phyloP scores from a whole-genome alignment of 2,113 vertebrate genomes.

The Tor tambroides region DNA sequence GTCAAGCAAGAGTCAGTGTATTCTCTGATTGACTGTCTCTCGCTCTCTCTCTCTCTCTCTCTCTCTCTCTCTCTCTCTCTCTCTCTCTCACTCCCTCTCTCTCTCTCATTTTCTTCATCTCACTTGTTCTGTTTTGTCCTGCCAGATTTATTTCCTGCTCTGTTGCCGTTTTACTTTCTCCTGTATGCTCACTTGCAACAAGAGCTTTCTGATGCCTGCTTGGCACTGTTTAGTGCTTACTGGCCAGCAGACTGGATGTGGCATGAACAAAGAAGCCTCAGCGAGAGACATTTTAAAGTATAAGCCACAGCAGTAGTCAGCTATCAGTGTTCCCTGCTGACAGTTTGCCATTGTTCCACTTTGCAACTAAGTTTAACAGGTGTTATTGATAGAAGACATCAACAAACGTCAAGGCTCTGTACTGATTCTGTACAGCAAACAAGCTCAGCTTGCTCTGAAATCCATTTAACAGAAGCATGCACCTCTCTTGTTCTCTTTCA shows the following conservation, averaged over 20 bases:
- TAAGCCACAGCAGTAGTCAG: background rate
- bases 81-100: too few relatives aligned
- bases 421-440: slow-evolving; percentile 45
- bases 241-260: background rate
- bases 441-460: slow-evolving; percentile 56
- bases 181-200: slow-evolving; percentile 18
- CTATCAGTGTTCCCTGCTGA: background rate
- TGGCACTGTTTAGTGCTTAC: background rate
- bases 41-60: too few relatives aligned
- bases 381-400: slow-evolving; percentile 63
- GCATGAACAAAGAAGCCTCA: background rate
- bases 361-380: slow-evolving; percentile 34
- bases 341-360: background rate
- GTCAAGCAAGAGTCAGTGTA: background rate
- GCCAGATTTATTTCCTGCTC: slow-evolving; percentile 65
- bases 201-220: background rate
- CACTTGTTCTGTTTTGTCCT: slow-evolving; percentile 43
- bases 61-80: too few relatives aligned
- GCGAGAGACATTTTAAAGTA: too few relatives aligned
- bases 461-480: slow-evolving; percentile 50
- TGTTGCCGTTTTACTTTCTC: slow-evolving; percentile 73
- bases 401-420: slow-evolving; percentile 57
- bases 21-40: background rate
- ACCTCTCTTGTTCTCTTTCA: slow-evolving; percentile 24
- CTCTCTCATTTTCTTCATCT: slow-evolving; percentile 6